Evolutionary conservation across 2,113 vertebrate species (phyloP).

Genomic region (Athene noctua): DNA sequence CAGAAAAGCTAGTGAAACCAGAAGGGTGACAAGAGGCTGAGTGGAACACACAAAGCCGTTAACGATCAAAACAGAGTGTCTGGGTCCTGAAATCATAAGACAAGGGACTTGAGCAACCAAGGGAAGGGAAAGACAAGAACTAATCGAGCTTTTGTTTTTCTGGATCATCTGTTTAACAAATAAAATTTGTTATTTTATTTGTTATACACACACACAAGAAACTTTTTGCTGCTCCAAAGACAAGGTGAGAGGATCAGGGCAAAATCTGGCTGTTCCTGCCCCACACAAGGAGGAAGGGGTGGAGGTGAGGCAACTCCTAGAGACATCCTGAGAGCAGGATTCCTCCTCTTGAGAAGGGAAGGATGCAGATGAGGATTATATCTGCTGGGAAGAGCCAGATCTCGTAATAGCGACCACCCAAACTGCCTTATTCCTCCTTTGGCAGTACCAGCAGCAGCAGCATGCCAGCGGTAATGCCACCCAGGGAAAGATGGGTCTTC

Average conservation of each 20-base stretch:
- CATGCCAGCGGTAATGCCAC: not conserved
- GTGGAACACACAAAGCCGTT: not conserved
- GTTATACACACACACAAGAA: not conserved
- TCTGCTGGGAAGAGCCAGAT: not conserved
- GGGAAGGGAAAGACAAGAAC: not conserved
- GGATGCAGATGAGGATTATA: rapidly evolving
- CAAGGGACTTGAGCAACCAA: not conserved
- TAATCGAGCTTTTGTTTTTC: not conserved
- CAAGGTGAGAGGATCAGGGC: not conserved
- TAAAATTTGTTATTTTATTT: not conserved
- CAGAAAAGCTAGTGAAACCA: not conserved
- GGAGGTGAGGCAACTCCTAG: not conserved
- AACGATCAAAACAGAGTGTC: not conserved
- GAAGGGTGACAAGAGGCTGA: not conserved
- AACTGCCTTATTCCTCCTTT: not conserved
- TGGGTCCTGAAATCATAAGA: not conserved
- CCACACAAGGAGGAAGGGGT: not conserved
- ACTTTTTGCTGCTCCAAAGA: not conserved
- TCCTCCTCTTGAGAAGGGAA: not conserved
- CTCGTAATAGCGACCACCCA: not conserved
- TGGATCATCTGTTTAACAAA: not conserved
- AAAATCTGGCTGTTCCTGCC: not conserved
- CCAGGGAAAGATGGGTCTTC: not conserved
- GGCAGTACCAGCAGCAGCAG: not conserved
- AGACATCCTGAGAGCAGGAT: not conserved